Percentiles rank a stretch among this genome's conserved stretches.
Conservation (phyloP, 2,797 vertebrate species). For the Nyctalus aviator region DNA sequence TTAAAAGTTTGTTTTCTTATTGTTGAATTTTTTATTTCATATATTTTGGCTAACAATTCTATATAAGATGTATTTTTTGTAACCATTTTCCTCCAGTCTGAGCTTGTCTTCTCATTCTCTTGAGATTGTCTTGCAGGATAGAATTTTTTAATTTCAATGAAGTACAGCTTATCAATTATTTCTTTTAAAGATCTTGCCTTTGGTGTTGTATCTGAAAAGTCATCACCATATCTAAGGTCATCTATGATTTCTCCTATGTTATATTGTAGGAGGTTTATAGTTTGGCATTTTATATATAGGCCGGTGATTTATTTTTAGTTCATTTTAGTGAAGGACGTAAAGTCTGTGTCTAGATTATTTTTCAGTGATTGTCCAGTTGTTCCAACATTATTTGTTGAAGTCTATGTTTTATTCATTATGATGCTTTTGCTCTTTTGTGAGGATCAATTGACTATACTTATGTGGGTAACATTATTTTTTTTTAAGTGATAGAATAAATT, state of each 20-base stretch:
- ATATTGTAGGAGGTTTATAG: neutral
- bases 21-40: neutral
- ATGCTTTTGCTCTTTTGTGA: neutral
- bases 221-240: neutral
- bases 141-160: neutral
- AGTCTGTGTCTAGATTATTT: neutral
- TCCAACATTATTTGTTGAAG: neutral
- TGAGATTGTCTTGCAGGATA: neutral
- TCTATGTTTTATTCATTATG: neutral
- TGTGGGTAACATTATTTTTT: neutral
- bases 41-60: neutral
- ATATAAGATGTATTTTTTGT: neutral
- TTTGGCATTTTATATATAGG: neutral
- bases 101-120: neutral
- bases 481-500: neutral
- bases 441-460: neutral
- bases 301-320: neutral
- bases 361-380: neutral
- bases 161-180: neutral
- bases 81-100: neutral
- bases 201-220: neutral
- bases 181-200: neutral
- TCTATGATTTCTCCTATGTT: neutral
- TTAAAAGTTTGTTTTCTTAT: neutral
- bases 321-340: neutral